Conservation (phyloP, 2,888 invertebrate genomes). For the Eupithecia centaureata region DNA sequence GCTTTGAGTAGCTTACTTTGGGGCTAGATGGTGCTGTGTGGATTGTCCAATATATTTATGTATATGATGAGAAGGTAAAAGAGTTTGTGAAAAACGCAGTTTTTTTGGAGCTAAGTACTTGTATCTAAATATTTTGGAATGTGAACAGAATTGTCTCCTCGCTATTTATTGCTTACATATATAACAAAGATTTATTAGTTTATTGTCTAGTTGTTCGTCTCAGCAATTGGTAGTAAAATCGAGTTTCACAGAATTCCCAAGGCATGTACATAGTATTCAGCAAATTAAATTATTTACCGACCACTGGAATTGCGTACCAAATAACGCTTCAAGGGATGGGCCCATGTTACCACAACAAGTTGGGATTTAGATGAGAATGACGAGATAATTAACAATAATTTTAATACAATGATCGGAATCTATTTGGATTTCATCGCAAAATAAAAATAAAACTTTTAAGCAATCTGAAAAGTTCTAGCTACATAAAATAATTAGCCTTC, state of each 20-base stretch:
- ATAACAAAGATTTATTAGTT: too few species aligned
- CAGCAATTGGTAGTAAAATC: background rate
- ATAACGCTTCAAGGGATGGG: constrained; percentile 32
- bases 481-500: background rate
- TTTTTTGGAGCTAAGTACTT: too few species aligned
- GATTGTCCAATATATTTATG: too few species aligned
- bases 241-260: constrained; percentile 25
- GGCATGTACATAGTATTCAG: constrained; percentile 39
- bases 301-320: constrained; percentile 40
- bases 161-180: too few species aligned
- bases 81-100: too few species aligned
- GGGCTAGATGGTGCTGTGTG: too few species aligned
- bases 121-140: too few species aligned
- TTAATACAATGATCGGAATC: background rate
- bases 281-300: constrained; percentile 38
- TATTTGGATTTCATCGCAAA: background rate
- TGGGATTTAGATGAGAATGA: background rate
- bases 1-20: too few species aligned
- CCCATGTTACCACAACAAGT: constrained; percentile 23
- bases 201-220: background rate
- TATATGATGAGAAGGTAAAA: too few species aligned
- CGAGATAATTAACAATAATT: background rate
- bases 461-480: background rate
- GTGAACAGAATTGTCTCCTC: too few species aligned
- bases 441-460: too few species aligned